Base-by-base conservation (phyloP, 2,888 invertebrate genomes). In the Cantharis lateralis region DNA sequence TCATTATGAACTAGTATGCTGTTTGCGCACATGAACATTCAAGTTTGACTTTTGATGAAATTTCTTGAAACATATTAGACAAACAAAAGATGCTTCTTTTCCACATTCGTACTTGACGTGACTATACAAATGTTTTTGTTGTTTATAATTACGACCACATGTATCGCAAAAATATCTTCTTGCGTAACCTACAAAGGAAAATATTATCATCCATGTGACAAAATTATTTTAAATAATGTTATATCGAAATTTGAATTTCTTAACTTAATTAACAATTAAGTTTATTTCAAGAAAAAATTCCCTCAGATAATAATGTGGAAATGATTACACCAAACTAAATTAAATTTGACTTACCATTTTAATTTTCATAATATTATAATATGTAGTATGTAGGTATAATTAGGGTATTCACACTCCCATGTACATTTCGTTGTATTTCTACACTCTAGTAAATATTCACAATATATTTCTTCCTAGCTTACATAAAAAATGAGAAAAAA, bases 111-210 rank as follows among this genome's bases (percentile, higher is more conserved):
- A 72, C 11, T 18, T 72, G 16, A 16, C 15, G 48, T 75, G 73
- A 28, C 68, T 16, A 16, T 11, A 18, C 9, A 48, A n/a, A 26
- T 15, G n/a, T 10, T 15, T 16, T 16, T 69, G 15, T 69, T 26
- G 20, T 32, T 69, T 69, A 79, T 86, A 86, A 63, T 84, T 82
- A 20, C 63, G 71, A 66, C 64, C 64, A 66, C 64, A 66, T 20
- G 16, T 3, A 7, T 24, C 7, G 20, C 24, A 66, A 66, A 66
- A 70, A 48, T 48, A 48, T 48, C 48, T 48, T 48, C 48, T 48
- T 7, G 7, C 48, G n/a, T 48, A 48, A 48, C 48, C 48, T 48
- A 48, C 48, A 48, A 48, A 48, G n/a, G 48, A 48, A 48, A 48
- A 48, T 48, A 48, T 48, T 48, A 48, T 48, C 48, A 48, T n/a